Conservation (phyloP, 2,797 vertebrate species). For the Zenarchopterus dispar region DNA sequence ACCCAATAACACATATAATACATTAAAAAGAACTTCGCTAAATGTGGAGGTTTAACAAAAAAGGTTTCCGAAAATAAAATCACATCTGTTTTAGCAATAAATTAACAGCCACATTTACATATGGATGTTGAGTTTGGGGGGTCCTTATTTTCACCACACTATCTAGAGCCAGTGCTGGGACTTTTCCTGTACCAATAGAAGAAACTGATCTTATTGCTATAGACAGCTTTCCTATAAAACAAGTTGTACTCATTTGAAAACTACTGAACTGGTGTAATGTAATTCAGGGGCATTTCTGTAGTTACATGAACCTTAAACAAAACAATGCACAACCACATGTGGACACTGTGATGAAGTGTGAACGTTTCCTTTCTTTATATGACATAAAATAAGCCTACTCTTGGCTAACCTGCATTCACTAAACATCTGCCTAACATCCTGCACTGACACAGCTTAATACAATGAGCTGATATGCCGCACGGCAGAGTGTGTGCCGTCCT, state of each 20-base stretch:
- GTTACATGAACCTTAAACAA: neutral
- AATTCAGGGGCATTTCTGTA: conserved; percentile 26
- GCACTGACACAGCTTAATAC: conserved; percentile 60
- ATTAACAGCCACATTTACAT: neutral
- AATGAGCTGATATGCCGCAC: conserved; percentile 59
- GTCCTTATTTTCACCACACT: neutral
- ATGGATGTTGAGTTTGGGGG: neutral
- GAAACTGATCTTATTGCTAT: neutral
- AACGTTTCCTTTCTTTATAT: conserved; percentile 20
- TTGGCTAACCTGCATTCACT: conserved; percentile 49
- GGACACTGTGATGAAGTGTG: conserved; percentile 8
- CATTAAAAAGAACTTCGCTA: too few species aligned
- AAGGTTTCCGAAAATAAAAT: neutral
- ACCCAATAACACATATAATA: too few species aligned
- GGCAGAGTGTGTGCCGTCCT: conserved; percentile 33
- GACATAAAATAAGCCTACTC: conserved; percentile 36
- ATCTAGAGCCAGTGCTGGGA: neutral
- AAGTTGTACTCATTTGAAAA: conserved; percentile 24
- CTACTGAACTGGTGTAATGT: conserved; percentile 21
- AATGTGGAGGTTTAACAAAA: too few species aligned
- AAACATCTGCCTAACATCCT: conserved; percentile 73
- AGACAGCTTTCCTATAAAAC: conserved; percentile 14
- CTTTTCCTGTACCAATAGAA: neutral
- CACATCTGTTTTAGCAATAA: neutral
- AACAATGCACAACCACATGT: conserved; percentile 13